Evolutionary conservation across 2,113 vertebrate genomes (phyloP).

Genomic region (Heteronetta atricapilla): DNA sequence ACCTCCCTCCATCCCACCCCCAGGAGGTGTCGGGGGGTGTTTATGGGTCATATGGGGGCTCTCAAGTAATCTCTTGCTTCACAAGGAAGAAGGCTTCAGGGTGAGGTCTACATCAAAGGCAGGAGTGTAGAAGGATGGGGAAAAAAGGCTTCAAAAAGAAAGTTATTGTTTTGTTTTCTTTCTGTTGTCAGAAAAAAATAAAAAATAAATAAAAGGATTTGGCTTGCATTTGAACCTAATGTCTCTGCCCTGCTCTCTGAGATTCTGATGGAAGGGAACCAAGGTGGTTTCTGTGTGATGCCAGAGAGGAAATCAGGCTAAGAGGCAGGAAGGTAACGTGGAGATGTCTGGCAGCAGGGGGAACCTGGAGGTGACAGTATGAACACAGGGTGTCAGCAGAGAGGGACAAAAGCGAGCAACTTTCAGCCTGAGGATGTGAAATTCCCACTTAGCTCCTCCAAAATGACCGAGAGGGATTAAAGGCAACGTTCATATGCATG

Average conservation of each 20-base stretch:
- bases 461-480: not conserved
- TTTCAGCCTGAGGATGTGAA: not conserved
- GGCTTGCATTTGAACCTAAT: not conserved
- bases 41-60: not conserved
- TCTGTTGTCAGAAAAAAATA: not conserved
- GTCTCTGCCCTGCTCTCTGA: not conserved
- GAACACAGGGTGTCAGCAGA: not conserved
- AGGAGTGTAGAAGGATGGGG: not conserved
- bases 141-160: not conserved
- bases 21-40: not conserved
- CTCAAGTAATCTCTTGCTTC: not conserved
- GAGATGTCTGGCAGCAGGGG: not conserved
- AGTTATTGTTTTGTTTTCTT: too few relatives aligned
- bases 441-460: not conserved
- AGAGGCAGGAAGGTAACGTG: not conserved
- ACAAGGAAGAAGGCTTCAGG: not conserved
- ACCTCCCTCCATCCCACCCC: not conserved
- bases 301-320: not conserved
- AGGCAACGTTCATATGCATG: not conserved
- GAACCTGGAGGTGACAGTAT: fast-evolving
- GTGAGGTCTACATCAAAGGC: not conserved
- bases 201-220: not conserved
- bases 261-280: not conserved
- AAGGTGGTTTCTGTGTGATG: not conserved
- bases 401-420: not conserved